These are phyloP conservation scores for Phalloptychus januarius DNA, from an alignment of 2,797 vertebrate genomes.

Conservation along the genomic window DNA sequence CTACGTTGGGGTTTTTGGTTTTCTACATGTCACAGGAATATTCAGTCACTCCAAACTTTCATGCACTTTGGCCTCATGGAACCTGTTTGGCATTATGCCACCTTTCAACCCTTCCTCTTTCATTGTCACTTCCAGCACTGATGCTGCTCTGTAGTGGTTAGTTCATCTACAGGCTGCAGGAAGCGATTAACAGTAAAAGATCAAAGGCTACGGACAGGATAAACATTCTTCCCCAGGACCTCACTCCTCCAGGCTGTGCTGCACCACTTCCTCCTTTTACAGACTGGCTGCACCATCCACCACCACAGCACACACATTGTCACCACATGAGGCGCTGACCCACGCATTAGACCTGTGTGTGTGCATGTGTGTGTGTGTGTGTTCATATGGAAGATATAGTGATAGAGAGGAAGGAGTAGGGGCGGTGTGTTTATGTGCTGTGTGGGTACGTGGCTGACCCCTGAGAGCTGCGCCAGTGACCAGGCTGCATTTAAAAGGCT, in stretches of 20 bases:
- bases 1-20: slow-evolving; percentile 29
- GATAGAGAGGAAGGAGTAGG: slow-evolving; percentile 25
- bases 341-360: slow-evolving; percentile 45
- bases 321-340: slow-evolving; percentile 81
- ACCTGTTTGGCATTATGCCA: slow-evolving; percentile 9
- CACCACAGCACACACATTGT: slow-evolving; percentile 82
- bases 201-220: slow-evolving; percentile 85
- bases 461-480: slow-evolving; percentile 40
- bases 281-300: slow-evolving; percentile 77
- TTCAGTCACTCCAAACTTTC: slow-evolving; percentile 26
- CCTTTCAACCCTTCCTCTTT: slow-evolving; percentile 26
- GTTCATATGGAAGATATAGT: slow-evolving; percentile 39
- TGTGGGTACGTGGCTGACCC: slow-evolving; percentile 41
- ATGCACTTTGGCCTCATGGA: slow-evolving; percentile 22
- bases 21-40: slow-evolving; percentile 43
- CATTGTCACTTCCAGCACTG: slow-evolving; percentile 27
- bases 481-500: slow-evolving; percentile 36
- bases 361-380: slow-evolving; percentile 39
- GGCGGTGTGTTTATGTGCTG: slow-evolving; percentile 49
- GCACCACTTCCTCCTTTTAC: slow-evolving; percentile 83
- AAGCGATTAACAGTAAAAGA: slow-evolving; percentile 87
- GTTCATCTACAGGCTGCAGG: slow-evolving; percentile 86
- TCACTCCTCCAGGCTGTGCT: slow-evolving; percentile 78
- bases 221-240: slow-evolving; percentile 84
- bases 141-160: slow-evolving; percentile 40